phyloP scores from a whole-genome alignment of 2,888 invertebrate species.

The Chrysolina oricalcia region DNA sequence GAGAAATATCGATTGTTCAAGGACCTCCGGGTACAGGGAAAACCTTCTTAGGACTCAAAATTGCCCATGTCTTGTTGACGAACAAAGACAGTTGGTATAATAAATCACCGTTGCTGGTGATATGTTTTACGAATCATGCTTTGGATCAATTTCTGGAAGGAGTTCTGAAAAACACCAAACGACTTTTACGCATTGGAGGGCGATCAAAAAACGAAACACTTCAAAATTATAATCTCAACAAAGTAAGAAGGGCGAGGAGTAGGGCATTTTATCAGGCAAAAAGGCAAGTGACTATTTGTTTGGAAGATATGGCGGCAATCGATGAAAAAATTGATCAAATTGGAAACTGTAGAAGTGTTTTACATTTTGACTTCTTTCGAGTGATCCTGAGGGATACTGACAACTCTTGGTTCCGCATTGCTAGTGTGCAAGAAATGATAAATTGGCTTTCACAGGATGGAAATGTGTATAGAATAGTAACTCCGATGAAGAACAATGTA shows the following conservation, averaged over 20 bases:
- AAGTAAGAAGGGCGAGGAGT: constrained; percentile 29
- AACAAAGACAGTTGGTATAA: constrained; percentile 72
- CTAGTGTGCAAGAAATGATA: background rate
- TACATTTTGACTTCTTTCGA: constrained; percentile 5
- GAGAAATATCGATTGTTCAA: constrained; percentile 85
- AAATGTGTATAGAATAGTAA: background rate
- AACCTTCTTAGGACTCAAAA: constrained; percentile 85
- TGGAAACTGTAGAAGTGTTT: background rate
- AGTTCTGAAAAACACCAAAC: constrained; percentile 68
- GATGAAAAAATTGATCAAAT: background rate
- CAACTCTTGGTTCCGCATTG: background rate
- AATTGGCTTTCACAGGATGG: background rate
- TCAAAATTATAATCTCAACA: constrained; percentile 68
- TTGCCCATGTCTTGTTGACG: constrained; percentile 79
- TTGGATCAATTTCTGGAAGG: constrained; percentile 89
- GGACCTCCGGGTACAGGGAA: constrained; percentile 94
- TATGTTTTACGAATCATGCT: constrained; percentile 91
- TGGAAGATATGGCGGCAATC: constrained; percentile 15
- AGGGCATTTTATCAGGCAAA: constrained; percentile 40
- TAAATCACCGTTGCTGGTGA: constrained; percentile 79
- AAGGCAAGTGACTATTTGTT: constrained; percentile 39
- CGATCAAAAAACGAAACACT: constrained; percentile 78
- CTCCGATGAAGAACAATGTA: background rate
- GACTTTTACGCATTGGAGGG: constrained; percentile 69
- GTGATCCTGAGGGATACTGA: background rate